These are phyloP conservation scores for Callipepla californica DNA, from an alignment of 2,113 vertebrate genomes.

Conservation along the genomic window DNA sequence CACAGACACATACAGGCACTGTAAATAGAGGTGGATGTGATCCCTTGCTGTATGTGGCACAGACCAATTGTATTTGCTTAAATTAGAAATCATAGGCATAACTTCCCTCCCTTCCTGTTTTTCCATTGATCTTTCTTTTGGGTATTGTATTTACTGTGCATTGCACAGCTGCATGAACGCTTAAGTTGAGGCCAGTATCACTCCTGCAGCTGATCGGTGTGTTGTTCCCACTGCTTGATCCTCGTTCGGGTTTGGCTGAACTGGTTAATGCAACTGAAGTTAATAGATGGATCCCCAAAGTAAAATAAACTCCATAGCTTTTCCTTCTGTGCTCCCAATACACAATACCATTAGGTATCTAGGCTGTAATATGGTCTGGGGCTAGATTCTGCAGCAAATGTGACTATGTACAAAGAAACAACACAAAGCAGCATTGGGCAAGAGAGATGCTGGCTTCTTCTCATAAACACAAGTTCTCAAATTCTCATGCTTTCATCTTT, in stretches of 20 bases:
- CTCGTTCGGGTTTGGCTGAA: background rate
- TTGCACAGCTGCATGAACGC: constrained; percentile 21
- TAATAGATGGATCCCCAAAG: background rate
- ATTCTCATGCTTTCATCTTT: background rate
- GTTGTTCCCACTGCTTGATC: background rate
- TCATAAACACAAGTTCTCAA: background rate
- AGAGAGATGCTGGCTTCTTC: background rate
- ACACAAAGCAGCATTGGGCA: background rate
- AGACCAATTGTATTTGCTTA: constrained; percentile 7
- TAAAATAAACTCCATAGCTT: background rate
- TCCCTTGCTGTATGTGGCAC: background rate
- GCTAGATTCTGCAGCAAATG: background rate
- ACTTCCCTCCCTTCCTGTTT: constrained; percentile 5
- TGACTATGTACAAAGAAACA: background rate
- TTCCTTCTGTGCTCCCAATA: background rate
- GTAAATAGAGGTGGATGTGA: background rate
- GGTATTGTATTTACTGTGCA: background rate
- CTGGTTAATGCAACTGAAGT: constrained; percentile 2
- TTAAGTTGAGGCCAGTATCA: background rate
- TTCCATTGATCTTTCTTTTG: background rate
- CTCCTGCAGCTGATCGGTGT: background rate
- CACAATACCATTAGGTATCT: constrained; percentile 22
- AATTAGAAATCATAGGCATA: background rate
- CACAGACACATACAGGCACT: background rate
- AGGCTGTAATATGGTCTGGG: background rate